A percentile compares a stretch with the other conserved stretches of the same genome.
phyloP scores from a whole-genome alignment of 1,140 invertebrate species.

The Hestina assimilis region DNA sequence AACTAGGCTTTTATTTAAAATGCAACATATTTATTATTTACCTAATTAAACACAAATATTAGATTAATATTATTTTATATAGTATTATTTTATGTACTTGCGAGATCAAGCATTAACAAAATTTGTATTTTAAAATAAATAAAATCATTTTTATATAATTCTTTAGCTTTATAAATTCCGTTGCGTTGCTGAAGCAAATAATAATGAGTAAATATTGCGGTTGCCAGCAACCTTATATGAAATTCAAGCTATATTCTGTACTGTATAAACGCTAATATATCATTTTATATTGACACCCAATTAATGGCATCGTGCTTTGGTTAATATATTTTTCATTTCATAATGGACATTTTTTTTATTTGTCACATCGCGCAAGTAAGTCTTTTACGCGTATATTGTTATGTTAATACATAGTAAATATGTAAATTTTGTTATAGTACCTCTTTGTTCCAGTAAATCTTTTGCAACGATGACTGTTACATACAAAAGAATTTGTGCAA shows the following conservation, averaged over 20 bases:
- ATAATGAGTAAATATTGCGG: background rate
- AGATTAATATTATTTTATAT: background rate
- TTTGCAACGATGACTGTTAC: too few relatives aligned
- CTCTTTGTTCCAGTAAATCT: too few relatives aligned
- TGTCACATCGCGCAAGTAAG: background rate
- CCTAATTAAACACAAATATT: background rate
- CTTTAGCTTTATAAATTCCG: background rate
- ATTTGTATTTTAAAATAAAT: background rate
- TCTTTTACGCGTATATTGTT: too few relatives aligned
- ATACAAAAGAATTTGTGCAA: too few relatives aligned
- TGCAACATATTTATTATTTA: too few relatives aligned
- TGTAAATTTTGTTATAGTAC: too few relatives aligned
- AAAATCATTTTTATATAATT: background rate
- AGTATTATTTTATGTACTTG: background rate
- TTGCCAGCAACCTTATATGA: background rate
- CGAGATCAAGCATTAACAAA: background rate
- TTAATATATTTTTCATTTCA: constrained; percentile 1
- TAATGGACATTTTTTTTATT: background rate
- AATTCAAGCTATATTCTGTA: background rate
- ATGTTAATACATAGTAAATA: too few relatives aligned
- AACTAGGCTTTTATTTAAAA: background rate
- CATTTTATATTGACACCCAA: background rate
- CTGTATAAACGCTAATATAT: background rate
- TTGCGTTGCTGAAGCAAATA: background rate
- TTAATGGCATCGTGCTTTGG: background rate